Evolutionary conservation across 1,140 invertebrate genomes (phyloP).

Genomic region (Drosophila nasuta): DNA sequence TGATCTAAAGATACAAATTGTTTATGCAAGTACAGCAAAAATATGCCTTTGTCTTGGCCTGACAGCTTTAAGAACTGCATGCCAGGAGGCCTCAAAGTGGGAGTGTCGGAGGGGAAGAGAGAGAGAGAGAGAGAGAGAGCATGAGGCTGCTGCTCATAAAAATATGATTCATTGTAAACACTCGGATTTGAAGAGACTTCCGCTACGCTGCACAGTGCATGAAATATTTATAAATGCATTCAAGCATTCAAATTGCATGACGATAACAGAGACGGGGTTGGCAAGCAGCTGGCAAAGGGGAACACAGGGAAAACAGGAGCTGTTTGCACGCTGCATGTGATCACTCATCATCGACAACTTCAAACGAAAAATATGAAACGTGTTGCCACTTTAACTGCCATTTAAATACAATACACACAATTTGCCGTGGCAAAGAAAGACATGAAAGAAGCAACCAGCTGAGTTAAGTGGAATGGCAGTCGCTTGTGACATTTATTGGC

Average conservation of each 20-base stretch:
- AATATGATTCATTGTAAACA: constrained; percentile 74
- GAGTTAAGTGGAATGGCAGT: background rate
- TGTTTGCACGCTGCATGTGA: constrained; percentile 48
- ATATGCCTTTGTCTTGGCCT: constrained; percentile 54
- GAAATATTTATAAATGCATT: constrained; percentile 82
- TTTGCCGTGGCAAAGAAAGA: constrained; percentile 60
- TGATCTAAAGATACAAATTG: constrained; percentile 50
- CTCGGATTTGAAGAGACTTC: constrained; percentile 57
- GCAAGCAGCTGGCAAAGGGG: background rate
- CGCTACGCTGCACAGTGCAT: constrained; percentile 60
- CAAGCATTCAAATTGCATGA: constrained; percentile 35
- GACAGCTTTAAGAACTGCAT: constrained; percentile 41
- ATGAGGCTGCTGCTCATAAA: constrained; percentile 50
- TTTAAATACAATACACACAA: constrained; percentile 71
- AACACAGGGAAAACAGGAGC: constrained; percentile 13
- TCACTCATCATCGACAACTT: constrained; percentile 61
- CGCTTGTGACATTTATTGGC: constrained; percentile 80
- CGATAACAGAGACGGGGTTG: background rate
- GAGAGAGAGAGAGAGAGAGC: too few relatives aligned
- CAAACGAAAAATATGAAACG: constrained; percentile 73
- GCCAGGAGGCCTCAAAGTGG: background rate
- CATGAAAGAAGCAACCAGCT: constrained; percentile 59
- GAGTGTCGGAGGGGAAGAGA: background rate
- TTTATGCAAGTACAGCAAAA: constrained; percentile 55
- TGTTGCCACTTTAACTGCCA: constrained; percentile 83